Conservation (phyloP, 2,888 invertebrate genomes). For the Eupithecia inturbata region DNA sequence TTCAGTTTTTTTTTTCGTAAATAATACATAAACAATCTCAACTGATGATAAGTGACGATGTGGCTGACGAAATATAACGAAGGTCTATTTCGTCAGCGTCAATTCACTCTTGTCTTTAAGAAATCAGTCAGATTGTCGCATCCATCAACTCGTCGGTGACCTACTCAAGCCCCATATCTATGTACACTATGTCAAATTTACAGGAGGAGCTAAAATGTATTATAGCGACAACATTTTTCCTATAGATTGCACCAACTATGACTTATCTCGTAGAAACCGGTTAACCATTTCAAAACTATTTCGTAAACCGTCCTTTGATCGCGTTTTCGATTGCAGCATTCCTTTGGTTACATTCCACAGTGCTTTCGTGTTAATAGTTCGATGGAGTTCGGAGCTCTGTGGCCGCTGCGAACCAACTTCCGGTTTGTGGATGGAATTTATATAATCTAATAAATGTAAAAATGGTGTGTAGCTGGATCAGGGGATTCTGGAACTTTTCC, state of each 20-base stretch:
- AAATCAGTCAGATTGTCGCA: too few relatives aligned
- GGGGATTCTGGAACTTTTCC: too few relatives aligned
- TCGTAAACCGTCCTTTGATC: constrained; percentile 70
- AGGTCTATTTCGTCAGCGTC: too few relatives aligned
- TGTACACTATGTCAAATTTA: not conserved
- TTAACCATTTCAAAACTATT: constrained; percentile 67
- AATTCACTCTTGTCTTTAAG: too few relatives aligned
- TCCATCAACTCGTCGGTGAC: not conserved
- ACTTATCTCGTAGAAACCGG: constrained; percentile 53
- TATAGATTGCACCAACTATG: constrained; percentile 53
- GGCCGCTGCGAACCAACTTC: constrained; percentile 2
- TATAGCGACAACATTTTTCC: constrained; percentile 11
- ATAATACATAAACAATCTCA: too few relatives aligned
- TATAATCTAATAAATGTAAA: not conserved
- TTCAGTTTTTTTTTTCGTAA: too few relatives aligned
- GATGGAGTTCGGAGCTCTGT: constrained; percentile 37
- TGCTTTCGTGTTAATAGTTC: constrained; percentile 46
- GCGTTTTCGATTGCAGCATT: constrained; percentile 68
- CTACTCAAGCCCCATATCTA: not conserved
- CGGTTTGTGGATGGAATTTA: not conserved
- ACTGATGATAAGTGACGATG: too few relatives aligned
- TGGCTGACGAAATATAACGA: too few relatives aligned
- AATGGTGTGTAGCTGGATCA: not conserved
- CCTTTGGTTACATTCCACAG: constrained; percentile 56
- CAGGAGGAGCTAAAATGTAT: not conserved